A percentile compares a stretch with the other conserved stretches of the same genome.
These are phyloP conservation scores for Thysanoteuthis rhombus DNA, from an alignment of 2,888 invertebrate genomes.

Conservation along the genomic window DNA sequence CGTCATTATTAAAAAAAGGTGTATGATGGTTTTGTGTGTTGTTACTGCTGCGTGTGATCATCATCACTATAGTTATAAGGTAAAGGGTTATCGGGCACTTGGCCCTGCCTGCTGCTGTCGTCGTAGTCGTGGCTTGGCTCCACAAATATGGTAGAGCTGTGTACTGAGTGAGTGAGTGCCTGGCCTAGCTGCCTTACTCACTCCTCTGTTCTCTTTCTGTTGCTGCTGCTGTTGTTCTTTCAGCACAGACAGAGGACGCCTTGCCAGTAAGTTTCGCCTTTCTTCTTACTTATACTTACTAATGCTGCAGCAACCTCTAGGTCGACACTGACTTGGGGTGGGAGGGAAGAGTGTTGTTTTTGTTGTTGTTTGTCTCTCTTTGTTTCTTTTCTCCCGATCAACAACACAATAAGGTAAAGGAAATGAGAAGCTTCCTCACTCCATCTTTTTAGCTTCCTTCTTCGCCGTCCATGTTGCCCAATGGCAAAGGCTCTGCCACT, in stretches of 20 bases:
- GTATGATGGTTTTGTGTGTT: not conserved
- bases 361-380: too few species aligned
- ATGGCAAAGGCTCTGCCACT: too few species aligned
- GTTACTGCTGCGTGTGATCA: not conserved
- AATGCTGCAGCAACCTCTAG: not conserved
- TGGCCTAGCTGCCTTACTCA: too few species aligned
- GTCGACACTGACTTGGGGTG: not conserved
- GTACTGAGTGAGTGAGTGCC: not conserved
- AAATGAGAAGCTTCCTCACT: not conserved
- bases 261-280: not conserved
- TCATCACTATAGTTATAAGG: not conserved
- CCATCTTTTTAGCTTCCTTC: not conserved
- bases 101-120: not conserved
- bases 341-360: not conserved
- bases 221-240: not conserved
- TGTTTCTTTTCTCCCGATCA: not conserved
- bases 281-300: not conserved
- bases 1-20: not conserved
- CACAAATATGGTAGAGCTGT: not conserved
- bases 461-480: not conserved
- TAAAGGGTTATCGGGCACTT: not conserved
- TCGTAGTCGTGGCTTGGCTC: not conserved
- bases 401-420: not conserved
- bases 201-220: not conserved
- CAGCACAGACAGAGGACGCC: not conserved